Percentiles rank a stretch among this genome's conserved stretches.
These are phyloP conservation scores for Pseudanteris insignis DNA, from an alignment of 2,888 invertebrate species.

Conservation along the genomic window DNA sequence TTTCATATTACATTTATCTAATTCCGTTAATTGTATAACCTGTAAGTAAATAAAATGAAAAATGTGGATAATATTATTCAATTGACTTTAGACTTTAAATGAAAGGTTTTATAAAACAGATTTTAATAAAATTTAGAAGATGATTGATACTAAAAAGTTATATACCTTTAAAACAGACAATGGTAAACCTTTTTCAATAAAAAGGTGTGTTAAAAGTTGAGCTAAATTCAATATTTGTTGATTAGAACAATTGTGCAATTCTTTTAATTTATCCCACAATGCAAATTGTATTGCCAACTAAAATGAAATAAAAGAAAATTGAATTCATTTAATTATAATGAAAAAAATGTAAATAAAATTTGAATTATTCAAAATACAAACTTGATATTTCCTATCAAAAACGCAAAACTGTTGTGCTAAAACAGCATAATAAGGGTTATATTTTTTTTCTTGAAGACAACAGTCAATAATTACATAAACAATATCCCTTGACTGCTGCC, in stretches of 20 bases:
- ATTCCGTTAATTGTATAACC: conserved; percentile 87
- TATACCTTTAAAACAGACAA: conserved; percentile 88
- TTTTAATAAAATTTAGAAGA: too few species aligned
- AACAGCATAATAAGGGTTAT: conserved; percentile 89
- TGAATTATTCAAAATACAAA: conserved; percentile 60
- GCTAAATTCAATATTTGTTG: conserved; percentile 79
- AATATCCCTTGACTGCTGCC: conserved; percentile 85
- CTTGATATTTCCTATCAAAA: conserved; percentile 84
- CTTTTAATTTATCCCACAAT: conserved; percentile 91
- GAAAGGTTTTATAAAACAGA: neutral
- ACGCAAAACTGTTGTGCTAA: conserved; percentile 85
- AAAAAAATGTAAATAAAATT: conserved; percentile 1
- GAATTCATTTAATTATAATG: neutral
- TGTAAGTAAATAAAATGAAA: conserved; percentile 62
- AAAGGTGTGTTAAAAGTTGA: conserved; percentile 80
- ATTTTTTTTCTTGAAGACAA: conserved; percentile 80
- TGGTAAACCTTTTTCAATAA: conserved; percentile 80
- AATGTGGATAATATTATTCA: neutral
- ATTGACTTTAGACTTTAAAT: neutral
- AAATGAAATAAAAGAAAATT: conserved; percentile 37
- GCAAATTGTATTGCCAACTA: conserved; percentile 88
- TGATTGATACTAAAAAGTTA: too few species aligned
- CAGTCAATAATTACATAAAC: conserved; percentile 86
- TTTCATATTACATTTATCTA: conserved; percentile 81
- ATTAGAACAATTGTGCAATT: conserved; percentile 73